A percentile compares a stretch with the other conserved stretches of the same genome.
Evolutionary conservation across 2,888 invertebrate genomes (phyloP).

Genomic region (Oconnorella tubifera): DNA sequence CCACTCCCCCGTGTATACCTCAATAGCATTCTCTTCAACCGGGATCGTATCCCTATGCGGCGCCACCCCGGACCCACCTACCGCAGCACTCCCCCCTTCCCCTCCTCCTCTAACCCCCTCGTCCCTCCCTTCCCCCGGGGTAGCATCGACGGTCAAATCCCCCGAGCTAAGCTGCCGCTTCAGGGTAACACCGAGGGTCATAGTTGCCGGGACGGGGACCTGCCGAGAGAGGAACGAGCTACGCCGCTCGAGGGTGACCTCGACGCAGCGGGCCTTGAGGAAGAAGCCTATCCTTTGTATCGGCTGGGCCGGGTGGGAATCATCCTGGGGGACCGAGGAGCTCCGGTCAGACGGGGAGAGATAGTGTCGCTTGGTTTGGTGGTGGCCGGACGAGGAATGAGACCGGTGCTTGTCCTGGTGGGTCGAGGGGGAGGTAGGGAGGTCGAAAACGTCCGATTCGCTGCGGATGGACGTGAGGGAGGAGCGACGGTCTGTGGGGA

Average conservation of each 20-base stretch:
- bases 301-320: neutral
- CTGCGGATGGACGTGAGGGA: constrained; percentile 56
- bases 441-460: constrained; percentile 39
- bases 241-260: constrained; percentile 1
- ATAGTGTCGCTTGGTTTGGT: neutral
- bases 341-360: neutral
- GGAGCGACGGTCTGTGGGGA: constrained; percentile 53
- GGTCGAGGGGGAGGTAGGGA: neutral
- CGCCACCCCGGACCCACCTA: too few species aligned
- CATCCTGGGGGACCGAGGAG: neutral
- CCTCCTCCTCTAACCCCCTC: neutral
- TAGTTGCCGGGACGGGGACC: neutral
- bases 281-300: constrained; percentile 1
- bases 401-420: too few species aligned
- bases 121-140: neutral
- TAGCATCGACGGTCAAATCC: neutral
- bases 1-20: constrained; percentile 99
- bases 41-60: too few species aligned
- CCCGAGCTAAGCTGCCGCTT: neutral
- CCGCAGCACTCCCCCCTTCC: too few species aligned
- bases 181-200: neutral
- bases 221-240: neutral
- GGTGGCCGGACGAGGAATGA: constrained; percentile 2
- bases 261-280: neutral
- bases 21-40: constrained; percentile 60